Conservation (phyloP, 2,888 invertebrate genomes). For the Temnothorax ravouxi region DNA sequence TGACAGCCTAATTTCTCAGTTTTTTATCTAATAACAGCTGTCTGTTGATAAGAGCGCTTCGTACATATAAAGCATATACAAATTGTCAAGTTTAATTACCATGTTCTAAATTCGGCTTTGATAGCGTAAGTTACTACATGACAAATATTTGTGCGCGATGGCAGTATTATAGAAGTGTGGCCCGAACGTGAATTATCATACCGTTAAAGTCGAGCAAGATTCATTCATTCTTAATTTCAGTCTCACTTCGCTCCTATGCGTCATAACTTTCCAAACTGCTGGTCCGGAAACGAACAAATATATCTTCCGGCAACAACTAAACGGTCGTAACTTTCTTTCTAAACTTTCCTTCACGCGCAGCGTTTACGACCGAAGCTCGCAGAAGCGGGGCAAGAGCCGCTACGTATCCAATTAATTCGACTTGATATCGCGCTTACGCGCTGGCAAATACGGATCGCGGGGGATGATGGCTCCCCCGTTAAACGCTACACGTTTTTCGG, state of each 20-base stretch:
- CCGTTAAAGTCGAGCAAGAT: slow-evolving; percentile 17
- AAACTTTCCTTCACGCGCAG: slow-evolving; percentile 40
- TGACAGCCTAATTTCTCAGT: background rate
- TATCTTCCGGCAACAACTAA: slow-evolving; percentile 44
- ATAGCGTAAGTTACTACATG: background rate
- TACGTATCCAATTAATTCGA: slow-evolving; percentile 46
- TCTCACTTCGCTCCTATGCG: background rate
- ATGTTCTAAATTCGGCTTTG: background rate
- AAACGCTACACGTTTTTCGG: background rate
- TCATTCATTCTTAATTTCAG: slow-evolving; percentile 43
- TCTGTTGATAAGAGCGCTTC: background rate
- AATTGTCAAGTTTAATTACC: background rate
- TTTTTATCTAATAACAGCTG: slow-evolving; percentile 21
- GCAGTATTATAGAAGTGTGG: background rate
- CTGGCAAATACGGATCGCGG: background rate
- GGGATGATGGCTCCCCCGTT: background rate
- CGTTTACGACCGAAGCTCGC: slow-evolving; percentile 28
- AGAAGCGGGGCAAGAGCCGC: background rate
- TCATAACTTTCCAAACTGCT: slow-evolving; percentile 43
- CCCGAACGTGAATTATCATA: slow-evolving; percentile 16
- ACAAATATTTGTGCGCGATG: slow-evolving; percentile 17
- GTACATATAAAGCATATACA: background rate
- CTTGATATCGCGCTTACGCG: slow-evolving; percentile 23
- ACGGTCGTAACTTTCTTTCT: slow-evolving; percentile 41
- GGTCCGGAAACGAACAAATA: slow-evolving; percentile 44